A percentile compares a stretch with the other conserved stretches of the same genome.
Evolutionary conservation across 2,797 vertebrate genomes (phyloP).

Genomic region (Premnoplex brunnescens): DNA sequence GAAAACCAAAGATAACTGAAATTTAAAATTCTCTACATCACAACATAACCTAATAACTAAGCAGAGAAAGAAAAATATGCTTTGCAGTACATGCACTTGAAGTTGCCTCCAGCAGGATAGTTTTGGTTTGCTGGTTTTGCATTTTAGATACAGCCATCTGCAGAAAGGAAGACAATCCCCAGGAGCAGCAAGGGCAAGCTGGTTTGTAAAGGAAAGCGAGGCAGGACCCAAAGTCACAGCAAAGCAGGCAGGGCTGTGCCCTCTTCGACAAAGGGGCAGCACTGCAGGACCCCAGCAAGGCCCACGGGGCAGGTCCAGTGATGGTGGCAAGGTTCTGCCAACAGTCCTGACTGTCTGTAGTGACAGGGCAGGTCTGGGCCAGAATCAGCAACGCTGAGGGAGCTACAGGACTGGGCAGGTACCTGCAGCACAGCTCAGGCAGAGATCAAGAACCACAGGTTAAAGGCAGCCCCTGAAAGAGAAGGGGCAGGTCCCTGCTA

Average conservation of each 20-base stretch:
- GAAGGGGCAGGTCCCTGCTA: background rate
- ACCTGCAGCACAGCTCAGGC: background rate
- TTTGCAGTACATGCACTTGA: background rate
- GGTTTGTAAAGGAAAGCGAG: background rate
- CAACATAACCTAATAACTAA: background rate
- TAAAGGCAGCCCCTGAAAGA: background rate
- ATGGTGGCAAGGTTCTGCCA: background rate
- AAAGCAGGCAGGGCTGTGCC: background rate
- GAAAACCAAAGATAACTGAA: background rate
- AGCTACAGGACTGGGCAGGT: background rate
- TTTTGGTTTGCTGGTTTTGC: background rate
- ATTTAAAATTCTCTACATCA: background rate
- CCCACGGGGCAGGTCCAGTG: background rate
- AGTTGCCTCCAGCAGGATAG: background rate
- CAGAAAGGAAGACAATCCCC: background rate
- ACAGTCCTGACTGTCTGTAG: background rate
- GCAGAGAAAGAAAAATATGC: background rate
- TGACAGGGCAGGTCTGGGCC: background rate
- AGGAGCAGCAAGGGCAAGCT: background rate
- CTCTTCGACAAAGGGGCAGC: background rate
- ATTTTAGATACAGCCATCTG: background rate
- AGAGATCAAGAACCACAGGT: background rate
- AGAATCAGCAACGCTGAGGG: background rate
- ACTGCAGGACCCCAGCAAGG: background rate
- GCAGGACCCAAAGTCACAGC: background rate